Conservation (phyloP, 2,888 invertebrate genomes). For the Drepana falcataria region DNA sequence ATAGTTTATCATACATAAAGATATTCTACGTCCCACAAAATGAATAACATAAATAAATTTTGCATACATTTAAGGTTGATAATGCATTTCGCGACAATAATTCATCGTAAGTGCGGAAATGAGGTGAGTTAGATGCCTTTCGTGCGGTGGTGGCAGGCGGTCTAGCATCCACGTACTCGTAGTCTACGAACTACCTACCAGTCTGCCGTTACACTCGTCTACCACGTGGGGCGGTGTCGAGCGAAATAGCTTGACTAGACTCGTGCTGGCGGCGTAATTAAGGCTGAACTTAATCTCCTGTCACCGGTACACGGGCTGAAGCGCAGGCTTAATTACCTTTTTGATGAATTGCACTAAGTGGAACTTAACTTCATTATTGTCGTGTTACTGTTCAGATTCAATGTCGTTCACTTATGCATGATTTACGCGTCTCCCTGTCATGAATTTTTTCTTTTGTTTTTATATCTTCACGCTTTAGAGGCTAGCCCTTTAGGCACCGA, state of each 20-base stretch:
- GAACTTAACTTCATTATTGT: slow-evolving; percentile 10
- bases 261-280: slow-evolving; percentile 54
- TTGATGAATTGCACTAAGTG: slow-evolving; percentile 48
- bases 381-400: background rate
- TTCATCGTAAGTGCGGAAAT: slow-evolving; percentile 29
- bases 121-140: slow-evolving; percentile 21
- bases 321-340: slow-evolving; percentile 57
- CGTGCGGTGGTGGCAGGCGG: slow-evolving; percentile 20
- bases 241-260: slow-evolving; percentile 40
- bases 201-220: background rate
- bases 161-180: slow-evolving; percentile 4
- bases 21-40: background rate
- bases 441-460: background rate
- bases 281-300: slow-evolving; percentile 67
- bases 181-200: background rate
- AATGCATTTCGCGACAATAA: slow-evolving; percentile 25
- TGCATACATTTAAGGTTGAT: slow-evolving; percentile 15
- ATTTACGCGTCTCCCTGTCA: background rate
- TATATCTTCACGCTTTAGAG: too few relatives aligned
- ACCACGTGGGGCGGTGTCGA: slow-evolving; percentile 10
- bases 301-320: slow-evolving; percentile 49
- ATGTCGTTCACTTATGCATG: background rate
- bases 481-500: too few relatives aligned
- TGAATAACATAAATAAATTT: slow-evolving; percentile 7
- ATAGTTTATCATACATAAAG: background rate